Evolutionary conservation across 2,888 invertebrate genomes (phyloP).

Genomic region (Chymomyza fuscimana): DNA sequence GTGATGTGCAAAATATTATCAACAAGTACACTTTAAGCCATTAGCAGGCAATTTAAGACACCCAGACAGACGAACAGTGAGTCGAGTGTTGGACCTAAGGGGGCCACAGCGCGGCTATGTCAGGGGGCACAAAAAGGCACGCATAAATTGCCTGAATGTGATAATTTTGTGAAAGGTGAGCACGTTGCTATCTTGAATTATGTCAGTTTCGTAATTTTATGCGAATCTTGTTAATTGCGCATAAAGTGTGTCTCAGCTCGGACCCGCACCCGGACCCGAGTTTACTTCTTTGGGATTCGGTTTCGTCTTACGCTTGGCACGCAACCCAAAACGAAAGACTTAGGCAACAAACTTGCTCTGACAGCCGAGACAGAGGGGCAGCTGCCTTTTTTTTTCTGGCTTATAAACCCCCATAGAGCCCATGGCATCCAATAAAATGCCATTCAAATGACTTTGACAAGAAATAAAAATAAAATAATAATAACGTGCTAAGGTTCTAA

Average conservation of each 20-base stretch:
- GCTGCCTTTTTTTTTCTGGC: background rate
- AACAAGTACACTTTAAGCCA: constrained; percentile 75
- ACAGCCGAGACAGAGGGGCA: background rate
- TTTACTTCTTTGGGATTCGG: constrained; percentile 5
- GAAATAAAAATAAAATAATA: background rate
- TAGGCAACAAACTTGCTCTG: constrained; percentile 49
- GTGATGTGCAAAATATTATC: constrained; percentile 72
- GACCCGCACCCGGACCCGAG: constrained; percentile 2
- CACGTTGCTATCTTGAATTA: constrained; percentile 75
- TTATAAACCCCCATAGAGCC: background rate
- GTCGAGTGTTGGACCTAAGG: background rate
- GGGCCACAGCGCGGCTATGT: background rate
- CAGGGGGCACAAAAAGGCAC: constrained; percentile 8
- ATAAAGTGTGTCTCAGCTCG: constrained; percentile 41
- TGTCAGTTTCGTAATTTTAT: constrained; percentile 76
- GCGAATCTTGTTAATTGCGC: constrained; percentile 67
- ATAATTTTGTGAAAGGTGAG: constrained; percentile 57
- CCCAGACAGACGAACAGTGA: constrained; percentile 4
- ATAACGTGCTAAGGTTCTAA: background rate
- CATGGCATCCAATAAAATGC: background rate
- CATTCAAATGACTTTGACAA: background rate
- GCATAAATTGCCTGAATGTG: constrained; percentile 50
- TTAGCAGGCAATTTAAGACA: constrained; percentile 71
- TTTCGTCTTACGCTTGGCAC: constrained; percentile 19
- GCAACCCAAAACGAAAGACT: constrained; percentile 50